Base-by-base conservation (phyloP, 1,140 invertebrate genomes). In the Mylabris phalerata region DNA sequence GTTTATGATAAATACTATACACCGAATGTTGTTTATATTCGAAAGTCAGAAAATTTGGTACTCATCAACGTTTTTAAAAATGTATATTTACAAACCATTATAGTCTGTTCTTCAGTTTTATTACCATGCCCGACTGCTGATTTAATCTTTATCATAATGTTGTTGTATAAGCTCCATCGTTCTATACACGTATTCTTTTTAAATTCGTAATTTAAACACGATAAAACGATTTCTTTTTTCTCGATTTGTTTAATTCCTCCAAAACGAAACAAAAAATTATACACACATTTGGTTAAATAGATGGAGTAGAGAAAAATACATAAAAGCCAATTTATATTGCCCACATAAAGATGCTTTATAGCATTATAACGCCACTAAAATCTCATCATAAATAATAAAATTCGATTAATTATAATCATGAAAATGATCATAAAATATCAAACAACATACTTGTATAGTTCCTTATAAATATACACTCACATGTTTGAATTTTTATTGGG, bases 31-130 rank as follows among this genome's bases (percentile, higher is more conserved):
- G 68, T 70, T 70, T 70, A 70, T 63, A 50, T 67, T 70, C 42
- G 51, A 55, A 51, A 32, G 32, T 19, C 59, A 64, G 61, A 70
- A 67, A 69, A 70, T 68, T 70, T 70, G 68, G 68, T 61, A 67
- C 64, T 68, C 68, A 70, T 70, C 68, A 70, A 64, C 68, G 66
- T 63, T 65, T 66, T 63, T 59, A 63, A 63, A 67, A 59, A 51
- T 63, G 63, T 67, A 65, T 67, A 67, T 67, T 65, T 66, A 62
- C 59, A 66, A 63, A 65, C 66, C 66, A 64, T 65, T 66, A 67
- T 66, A 65, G 65, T 65, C 63, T 65, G 63, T 67, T 67, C 32
- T 67, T 65, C 62, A 63, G 57, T 62, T 67, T 67, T 64, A 54
- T 54, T 54, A 45, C 51, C 51, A 45, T 54, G 26, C 42, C 51